Conservation (phyloP, 1,140 invertebrate species). For the Anadara kagoshimensis region DNA sequence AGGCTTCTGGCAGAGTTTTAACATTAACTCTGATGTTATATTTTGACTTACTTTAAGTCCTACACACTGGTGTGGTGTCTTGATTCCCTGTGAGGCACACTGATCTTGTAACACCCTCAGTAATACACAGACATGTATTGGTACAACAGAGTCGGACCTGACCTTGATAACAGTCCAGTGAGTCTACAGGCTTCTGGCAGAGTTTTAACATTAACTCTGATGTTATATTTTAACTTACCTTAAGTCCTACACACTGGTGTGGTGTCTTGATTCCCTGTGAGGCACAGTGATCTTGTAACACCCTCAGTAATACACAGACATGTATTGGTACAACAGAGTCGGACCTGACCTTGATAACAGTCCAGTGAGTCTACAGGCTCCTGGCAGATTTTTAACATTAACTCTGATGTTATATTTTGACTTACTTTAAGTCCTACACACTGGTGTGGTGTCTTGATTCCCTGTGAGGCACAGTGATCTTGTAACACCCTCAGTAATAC, state of each 20-base stretch:
- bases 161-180: too few species aligned
- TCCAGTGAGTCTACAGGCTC: background rate
- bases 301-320: conserved; percentile 53
- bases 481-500: conserved; percentile 56
- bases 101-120: conserved; percentile 54
- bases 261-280: conserved; percentile 56
- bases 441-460: conserved; percentile 60
- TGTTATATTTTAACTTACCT: conserved; percentile 58
- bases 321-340: conserved; percentile 48
- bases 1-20: too few species aligned
- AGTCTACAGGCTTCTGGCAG: too few species aligned
- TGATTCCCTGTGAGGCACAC: conserved; percentile 52
- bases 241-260: conserved; percentile 63
- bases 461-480: conserved; percentile 47
- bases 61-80: conserved; percentile 62
- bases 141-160: conserved; percentile 49
- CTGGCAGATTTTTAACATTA: too few species aligned
- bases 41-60: conserved; percentile 60
- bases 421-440: conserved; percentile 65
- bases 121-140: conserved; percentile 50
- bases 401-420: too few species aligned
- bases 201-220: too few species aligned
- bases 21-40: too few species aligned
- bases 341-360: too few species aligned
- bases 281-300: conserved; percentile 53